These are phyloP conservation scores for Nudaria mundana DNA, from an alignment of 2,888 invertebrate genomes.

Conservation along the genomic window DNA sequence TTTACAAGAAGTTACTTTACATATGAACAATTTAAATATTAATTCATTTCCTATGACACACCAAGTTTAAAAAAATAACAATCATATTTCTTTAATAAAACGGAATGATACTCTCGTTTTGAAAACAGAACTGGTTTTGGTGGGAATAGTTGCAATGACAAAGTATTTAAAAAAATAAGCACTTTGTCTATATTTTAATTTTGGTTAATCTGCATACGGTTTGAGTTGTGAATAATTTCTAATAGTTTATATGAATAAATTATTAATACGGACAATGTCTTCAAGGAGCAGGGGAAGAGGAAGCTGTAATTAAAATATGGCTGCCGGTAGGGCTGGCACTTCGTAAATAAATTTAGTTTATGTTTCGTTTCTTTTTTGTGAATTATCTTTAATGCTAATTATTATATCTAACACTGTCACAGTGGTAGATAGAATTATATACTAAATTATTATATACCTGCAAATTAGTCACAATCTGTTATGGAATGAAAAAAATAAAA, in stretches of 20 bases:
- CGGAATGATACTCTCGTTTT: slow-evolving; percentile 35
- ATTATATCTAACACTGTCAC: no score
- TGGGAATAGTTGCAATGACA: slow-evolving; percentile 68
- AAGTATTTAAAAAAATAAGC: slow-evolving; percentile 45
- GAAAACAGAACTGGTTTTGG: slow-evolving; percentile 48
- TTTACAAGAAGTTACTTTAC: neutral
- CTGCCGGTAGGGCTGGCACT: slow-evolving; percentile 48
- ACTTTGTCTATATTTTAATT: slow-evolving; percentile 71
- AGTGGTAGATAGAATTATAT: no score
- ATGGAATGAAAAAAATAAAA: no score
- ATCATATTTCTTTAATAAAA: slow-evolving; percentile 34
- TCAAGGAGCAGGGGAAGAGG: slow-evolving; percentile 62
- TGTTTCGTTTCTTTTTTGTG: no score
- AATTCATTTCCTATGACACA: slow-evolving; percentile 15
- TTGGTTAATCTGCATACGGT: slow-evolving; percentile 63
- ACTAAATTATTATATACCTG: no score
- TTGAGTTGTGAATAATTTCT: slow-evolving; percentile 56
- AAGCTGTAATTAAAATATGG: slow-evolving; percentile 72
- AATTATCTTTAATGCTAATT: no score
- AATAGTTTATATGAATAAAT: slow-evolving; percentile 73
- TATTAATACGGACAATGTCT: slow-evolving; percentile 69
- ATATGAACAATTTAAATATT: neutral
- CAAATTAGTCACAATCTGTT: no score
- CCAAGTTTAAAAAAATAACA: slow-evolving; percentile 24
- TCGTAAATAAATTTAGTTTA: neutral